Conservation (phyloP, 2,888 invertebrate genomes). For the Drosophila anceps region DNA sequence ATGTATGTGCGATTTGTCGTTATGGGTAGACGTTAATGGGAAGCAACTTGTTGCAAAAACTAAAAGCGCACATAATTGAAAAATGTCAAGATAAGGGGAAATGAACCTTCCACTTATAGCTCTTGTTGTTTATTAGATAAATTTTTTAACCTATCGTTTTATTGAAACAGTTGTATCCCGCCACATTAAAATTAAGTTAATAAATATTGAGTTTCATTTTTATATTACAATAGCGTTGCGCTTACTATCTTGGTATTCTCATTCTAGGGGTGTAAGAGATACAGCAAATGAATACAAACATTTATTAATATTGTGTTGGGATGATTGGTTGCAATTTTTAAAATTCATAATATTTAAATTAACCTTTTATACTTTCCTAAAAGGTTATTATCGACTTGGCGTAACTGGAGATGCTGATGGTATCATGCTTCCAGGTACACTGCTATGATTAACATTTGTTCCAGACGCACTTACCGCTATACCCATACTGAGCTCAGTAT, state of each 20-base stretch:
- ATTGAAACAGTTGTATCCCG: conserved; percentile 19
- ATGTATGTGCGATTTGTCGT: conserved; percentile 37
- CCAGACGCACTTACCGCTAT: conserved; percentile 49
- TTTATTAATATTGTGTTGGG: conserved; percentile 31
- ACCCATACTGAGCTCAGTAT: conserved; percentile 65
- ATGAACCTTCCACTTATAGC: conserved; percentile 14
- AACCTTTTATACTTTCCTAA: conserved; percentile 30
- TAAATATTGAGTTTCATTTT: conserved; percentile 40
- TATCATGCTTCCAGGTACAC: conserved; percentile 61
- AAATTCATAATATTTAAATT: conserved; percentile 52
- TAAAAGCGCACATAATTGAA: conserved; percentile 35
- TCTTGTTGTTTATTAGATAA: conserved; percentile 9
- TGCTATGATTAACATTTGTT: conserved; percentile 42
- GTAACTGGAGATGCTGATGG: conserved; percentile 71
- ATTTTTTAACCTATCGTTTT: conserved; percentile 10
- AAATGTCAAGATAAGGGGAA: conserved; percentile 29
- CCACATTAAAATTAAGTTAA: conserved; percentile 39
- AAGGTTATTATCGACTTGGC: conserved; percentile 80
- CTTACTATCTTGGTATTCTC: conserved; percentile 52
- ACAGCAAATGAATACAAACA: conserved; percentile 27
- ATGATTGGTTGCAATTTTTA: conserved; percentile 55
- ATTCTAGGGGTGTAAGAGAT: conserved; percentile 48
- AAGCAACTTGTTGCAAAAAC: conserved; percentile 43
- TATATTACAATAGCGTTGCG: conserved; percentile 70
- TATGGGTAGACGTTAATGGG: conserved; percentile 49